These are phyloP conservation scores for Lepidostoma basale DNA, from an alignment of 1,140 invertebrate genomes.

Conservation along the genomic window DNA sequence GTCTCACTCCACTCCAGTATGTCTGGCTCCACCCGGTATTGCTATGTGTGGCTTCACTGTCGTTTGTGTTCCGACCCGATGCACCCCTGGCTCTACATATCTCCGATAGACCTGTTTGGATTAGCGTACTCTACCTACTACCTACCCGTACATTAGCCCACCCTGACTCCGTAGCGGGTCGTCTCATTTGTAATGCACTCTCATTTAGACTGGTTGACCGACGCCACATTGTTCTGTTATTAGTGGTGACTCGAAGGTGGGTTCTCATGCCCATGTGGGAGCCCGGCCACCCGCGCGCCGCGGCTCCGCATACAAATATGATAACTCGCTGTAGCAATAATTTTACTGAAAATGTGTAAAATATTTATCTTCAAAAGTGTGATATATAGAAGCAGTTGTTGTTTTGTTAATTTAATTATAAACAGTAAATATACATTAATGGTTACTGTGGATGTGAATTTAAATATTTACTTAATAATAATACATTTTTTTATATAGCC, in stretches of 20 bases:
- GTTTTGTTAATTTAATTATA: slow-evolving; percentile 59
- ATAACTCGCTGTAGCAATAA: slow-evolving; percentile 60
- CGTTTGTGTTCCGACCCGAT: slow-evolving; percentile 39
- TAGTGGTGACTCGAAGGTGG: slow-evolving; percentile 24
- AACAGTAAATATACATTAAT: slow-evolving; percentile 46
- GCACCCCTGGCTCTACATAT: slow-evolving; percentile 44
- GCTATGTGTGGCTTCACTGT: slow-evolving; percentile 41
- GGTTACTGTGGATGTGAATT: slow-evolving; percentile 61
- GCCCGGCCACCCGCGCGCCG: too few relatives aligned
- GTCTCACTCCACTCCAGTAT: slow-evolving; percentile 34
- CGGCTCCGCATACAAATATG: slow-evolving; percentile 5
- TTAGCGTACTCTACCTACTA: slow-evolving; percentile 23
- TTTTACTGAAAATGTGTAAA: slow-evolving; percentile 56
- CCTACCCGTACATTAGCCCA: not conserved
- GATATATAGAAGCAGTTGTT: slow-evolving; percentile 64
- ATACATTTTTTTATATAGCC: slow-evolving; percentile 41
- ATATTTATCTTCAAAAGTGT: slow-evolving; percentile 65
- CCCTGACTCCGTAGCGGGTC: not conserved
- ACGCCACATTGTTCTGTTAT: slow-evolving; percentile 36
- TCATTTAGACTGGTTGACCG: slow-evolving; percentile 31
- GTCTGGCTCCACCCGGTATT: slow-evolving; percentile 38
- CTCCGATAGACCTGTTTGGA: slow-evolving; percentile 34
- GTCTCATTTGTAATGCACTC: slow-evolving; percentile 15
- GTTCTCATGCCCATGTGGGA: too few relatives aligned
- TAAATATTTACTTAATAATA: slow-evolving; percentile 50